These are phyloP conservation scores for Elysia crispata DNA, from an alignment of 2,888 invertebrate species.

Conservation along the genomic window DNA sequence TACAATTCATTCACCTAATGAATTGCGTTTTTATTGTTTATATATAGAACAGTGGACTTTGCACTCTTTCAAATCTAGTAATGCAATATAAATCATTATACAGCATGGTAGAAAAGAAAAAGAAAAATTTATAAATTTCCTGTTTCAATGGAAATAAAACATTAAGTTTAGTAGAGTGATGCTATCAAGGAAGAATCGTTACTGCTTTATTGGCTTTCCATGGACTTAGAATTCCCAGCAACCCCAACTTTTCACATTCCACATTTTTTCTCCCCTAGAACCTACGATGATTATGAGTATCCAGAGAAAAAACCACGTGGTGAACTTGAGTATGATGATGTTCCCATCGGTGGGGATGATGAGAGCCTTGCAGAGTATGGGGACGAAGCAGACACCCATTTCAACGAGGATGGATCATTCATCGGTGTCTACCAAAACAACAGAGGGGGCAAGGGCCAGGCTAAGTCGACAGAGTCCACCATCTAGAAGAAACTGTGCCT, in stretches of 20 bases:
- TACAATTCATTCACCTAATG: too few species aligned
- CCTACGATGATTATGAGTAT: conserved; percentile 45
- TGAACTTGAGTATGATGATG: conserved; percentile 52
- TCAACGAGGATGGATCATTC: conserved; percentile 58
- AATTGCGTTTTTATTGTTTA: too few species aligned
- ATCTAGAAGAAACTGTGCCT: conserved; percentile 10
- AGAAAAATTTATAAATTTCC: too few species aligned
- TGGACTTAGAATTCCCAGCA: too few species aligned
- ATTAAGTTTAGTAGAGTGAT: too few species aligned
- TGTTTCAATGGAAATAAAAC: too few species aligned
- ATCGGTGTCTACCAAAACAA: conserved; percentile 55
- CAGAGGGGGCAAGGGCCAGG: conserved; percentile 11
- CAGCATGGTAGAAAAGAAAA: too few species aligned
- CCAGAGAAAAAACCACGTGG: conserved; percentile 49
- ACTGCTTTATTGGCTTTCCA: not conserved
- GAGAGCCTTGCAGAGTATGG: conserved; percentile 52
- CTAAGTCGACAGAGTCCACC: conserved; percentile 43
- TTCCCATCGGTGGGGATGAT: conserved; percentile 51
- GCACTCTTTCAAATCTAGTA: too few species aligned
- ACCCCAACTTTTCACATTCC: too few species aligned
- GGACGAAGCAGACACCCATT: conserved; percentile 52
- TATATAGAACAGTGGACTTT: too few species aligned
- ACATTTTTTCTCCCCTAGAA: conserved; percentile 32
- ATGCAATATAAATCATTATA: too few species aligned
- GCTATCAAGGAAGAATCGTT: too few species aligned